These are phyloP conservation scores for Camponotus vicinus DNA, from an alignment of 1,140 invertebrate species.

Conservation along the genomic window DNA sequence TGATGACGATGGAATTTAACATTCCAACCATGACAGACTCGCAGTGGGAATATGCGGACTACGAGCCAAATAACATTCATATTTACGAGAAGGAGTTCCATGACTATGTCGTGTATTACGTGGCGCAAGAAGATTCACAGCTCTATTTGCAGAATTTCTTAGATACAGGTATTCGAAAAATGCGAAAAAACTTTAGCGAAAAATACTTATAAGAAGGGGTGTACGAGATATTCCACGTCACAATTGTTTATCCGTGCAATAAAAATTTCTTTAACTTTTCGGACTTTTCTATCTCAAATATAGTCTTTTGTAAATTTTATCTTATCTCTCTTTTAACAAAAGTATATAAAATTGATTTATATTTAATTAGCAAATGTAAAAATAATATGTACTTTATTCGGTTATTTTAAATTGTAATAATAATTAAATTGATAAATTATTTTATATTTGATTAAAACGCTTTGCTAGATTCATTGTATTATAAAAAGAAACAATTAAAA, in stretches of 20 bases:
- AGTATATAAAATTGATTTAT: neutral
- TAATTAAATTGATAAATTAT: neutral
- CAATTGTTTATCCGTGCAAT: neutral
- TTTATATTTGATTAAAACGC: neutral
- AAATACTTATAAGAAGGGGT: neutral
- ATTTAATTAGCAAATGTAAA: neutral
- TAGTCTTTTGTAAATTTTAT: neutral
- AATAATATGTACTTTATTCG: constrained; percentile 1
- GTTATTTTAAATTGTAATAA: neutral
- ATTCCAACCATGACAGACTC: constrained; percentile 13
- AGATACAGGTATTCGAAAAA: constrained; percentile 50
- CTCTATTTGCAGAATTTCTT: neutral
- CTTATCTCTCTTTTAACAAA: constrained; percentile 15
- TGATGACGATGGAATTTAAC: constrained; percentile 25
- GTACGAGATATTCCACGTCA: neutral
- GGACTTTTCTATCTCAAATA: neutral
- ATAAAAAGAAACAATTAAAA: neutral
- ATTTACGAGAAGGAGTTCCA: constrained; percentile 81
- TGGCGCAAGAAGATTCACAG: constrained; percentile 56
- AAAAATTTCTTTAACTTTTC: neutral
- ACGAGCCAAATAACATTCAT: constrained; percentile 78
- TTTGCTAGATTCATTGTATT: neutral
- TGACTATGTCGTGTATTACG: constrained; percentile 85
- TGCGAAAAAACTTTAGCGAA: neutral
- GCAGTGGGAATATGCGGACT: constrained; percentile 74